Evolutionary conservation across 37 sponge, comb jelly and placozoan genomes (phyloP).

Genomic region (Axinella damicornis): DNA sequence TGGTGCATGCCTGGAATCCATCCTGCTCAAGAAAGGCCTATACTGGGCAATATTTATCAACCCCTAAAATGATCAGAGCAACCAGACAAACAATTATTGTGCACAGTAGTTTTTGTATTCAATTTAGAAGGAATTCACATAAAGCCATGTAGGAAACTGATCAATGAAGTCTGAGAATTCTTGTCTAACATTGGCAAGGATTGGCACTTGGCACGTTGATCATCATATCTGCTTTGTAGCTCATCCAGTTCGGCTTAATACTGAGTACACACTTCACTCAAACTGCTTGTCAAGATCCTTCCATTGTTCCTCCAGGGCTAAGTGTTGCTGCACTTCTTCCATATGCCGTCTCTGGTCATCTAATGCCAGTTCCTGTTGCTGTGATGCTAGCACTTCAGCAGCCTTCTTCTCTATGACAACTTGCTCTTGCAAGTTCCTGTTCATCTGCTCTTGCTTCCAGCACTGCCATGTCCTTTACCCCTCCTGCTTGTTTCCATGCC

Average conservation of each 20-base stretch:
- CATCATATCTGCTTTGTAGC: conserved; percentile 12
- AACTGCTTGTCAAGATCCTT: conserved; percentile 15
- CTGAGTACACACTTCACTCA: not conserved
- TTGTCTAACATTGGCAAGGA: conserved; percentile 10
- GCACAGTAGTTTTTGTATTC: no score
- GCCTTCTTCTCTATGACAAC: conserved; percentile 15
- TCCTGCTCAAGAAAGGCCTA: no score
- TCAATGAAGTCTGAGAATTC: conserved; percentile 82
- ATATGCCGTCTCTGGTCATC: no score
- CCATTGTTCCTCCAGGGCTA: no score
- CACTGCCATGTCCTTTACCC: conserved; percentile 34
- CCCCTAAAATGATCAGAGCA: no score
- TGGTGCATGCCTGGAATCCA: no score
- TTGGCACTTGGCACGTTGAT: conserved; percentile 2
- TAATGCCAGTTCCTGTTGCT: no score
- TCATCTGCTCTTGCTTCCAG: conserved; percentile 56
- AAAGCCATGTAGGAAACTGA: conserved; percentile 67
- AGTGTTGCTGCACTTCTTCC: no score
- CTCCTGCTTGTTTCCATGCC: conserved; percentile 52
- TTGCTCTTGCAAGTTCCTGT: conserved; percentile 14
- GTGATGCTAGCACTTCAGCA: conserved; percentile 7
- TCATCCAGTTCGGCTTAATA: not conserved
- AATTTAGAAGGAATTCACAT: conserved; percentile 48
- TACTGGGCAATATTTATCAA: no score
- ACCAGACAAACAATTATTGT: no score